These are phyloP conservation scores for Chrysochloris asiatica DNA, from an alignment of 2,113 vertebrate genomes.

Conservation along the genomic window DNA sequence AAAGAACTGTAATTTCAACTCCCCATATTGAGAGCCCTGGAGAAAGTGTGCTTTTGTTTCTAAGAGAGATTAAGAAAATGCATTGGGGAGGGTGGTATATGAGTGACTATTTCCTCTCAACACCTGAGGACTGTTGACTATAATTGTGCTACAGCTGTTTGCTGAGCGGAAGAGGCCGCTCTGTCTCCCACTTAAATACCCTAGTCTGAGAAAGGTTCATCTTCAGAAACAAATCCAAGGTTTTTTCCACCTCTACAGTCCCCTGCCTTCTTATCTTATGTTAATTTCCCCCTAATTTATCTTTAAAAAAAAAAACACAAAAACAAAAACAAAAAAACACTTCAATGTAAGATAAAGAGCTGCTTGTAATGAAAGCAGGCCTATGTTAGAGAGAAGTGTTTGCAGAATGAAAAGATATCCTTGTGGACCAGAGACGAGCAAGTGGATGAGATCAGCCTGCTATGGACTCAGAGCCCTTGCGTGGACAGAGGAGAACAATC, in stretches of 20 bases:
- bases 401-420: not conserved
- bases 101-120: not conserved
- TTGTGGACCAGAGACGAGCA: conserved; percentile 49
- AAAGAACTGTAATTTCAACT: not conserved
- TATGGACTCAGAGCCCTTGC: not conserved
- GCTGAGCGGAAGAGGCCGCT: not conserved
- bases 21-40: not conserved
- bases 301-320: too few species aligned
- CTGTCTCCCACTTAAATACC: conserved; percentile 16
- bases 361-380: not conserved
- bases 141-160: conserved; percentile 75
- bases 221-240: conserved; percentile 23
- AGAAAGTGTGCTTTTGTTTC: conserved; percentile 24
- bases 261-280: not conserved
- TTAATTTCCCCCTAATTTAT: not conserved
- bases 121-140: conserved; percentile 59
- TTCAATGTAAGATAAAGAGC: not conserved
- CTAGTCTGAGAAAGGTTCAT: too few species aligned
- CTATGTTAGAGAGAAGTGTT: not conserved
- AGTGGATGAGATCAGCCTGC: conserved; percentile 57
- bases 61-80: conserved; percentile 2
- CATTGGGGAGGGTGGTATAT: not conserved
- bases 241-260: not conserved
- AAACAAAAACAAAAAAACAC: not conserved
- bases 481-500: not conserved